Percentiles rank a stretch among this genome's conserved stretches.
Evolutionary conservation across 2,797 vertebrate species (phyloP).

Genomic region (Selene dorsalis): DNA sequence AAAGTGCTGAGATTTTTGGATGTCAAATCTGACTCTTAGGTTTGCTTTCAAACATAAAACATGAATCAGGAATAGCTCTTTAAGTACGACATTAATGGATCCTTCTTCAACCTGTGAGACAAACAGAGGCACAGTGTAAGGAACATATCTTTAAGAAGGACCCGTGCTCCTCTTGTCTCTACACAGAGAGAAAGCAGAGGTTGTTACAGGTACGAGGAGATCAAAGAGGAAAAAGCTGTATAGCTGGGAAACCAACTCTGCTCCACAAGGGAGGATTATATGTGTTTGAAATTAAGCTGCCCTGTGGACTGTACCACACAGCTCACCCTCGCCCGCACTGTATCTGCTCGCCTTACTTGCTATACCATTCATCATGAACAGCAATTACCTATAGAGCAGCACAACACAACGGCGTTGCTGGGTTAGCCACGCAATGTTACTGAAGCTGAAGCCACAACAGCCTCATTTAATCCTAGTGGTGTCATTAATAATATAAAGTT

Average conservation of each 20-base stretch:
- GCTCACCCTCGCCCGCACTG: slow-evolving; percentile 27
- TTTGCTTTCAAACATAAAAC: background rate
- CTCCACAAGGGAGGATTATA: slow-evolving; percentile 55
- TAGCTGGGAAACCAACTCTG: slow-evolving; percentile 40
- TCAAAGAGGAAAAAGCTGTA: slow-evolving; percentile 53
- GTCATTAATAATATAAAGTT: slow-evolving; percentile 33
- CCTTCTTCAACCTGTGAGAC: background rate
- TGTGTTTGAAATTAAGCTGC: slow-evolving; percentile 55
- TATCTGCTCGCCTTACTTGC: slow-evolving; percentile 39
- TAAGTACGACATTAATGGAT: background rate
- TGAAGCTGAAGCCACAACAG: slow-evolving; percentile 3
- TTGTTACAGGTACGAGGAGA: slow-evolving; percentile 42
- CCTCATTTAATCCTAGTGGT: slow-evolving; percentile 11
- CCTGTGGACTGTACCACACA: slow-evolving; percentile 46
- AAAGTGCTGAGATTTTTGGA: background rate
- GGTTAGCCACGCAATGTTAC: background rate
- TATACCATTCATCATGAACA: slow-evolving; percentile 38
- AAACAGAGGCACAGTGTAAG: background rate
- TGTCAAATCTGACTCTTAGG: background rate
- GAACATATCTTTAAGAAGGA: slow-evolving; percentile 6
- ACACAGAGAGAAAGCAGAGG: slow-evolving; percentile 15
- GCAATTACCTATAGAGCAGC: slow-evolving; percentile 17
- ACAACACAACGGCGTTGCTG: background rate
- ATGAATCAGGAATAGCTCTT: background rate
- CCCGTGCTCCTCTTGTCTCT: slow-evolving; percentile 18